Conservation (phyloP, 2,113 vertebrate species). For the Hippoglossus stenolepis region DNA sequence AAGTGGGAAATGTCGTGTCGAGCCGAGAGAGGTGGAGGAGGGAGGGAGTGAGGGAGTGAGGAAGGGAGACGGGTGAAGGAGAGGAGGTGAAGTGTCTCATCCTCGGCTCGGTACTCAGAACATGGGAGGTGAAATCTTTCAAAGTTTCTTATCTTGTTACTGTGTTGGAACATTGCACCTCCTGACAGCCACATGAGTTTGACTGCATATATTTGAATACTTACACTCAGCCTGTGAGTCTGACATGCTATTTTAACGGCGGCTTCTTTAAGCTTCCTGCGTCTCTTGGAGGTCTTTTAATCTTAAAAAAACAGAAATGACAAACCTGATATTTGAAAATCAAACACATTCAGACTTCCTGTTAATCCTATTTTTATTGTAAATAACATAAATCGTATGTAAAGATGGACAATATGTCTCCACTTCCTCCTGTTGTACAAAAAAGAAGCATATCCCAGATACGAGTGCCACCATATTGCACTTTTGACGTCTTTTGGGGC, state of each 20-base stretch:
- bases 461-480: too few relatives aligned
- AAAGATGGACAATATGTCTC: too few relatives aligned
- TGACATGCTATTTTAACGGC: neutral
- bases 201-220: neutral
- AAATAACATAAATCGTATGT: too few relatives aligned
- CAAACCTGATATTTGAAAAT: neutral
- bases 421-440: too few relatives aligned
- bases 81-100: constrained; percentile 28
- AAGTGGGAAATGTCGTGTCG: constrained; percentile 44
- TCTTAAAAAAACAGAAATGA: neutral
- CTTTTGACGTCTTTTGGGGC: too few relatives aligned
- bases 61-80: neutral
- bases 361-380: too few relatives aligned
- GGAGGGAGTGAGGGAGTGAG: neutral
- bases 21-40: constrained; percentile 13
- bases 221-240: neutral
- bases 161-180: constrained; percentile 17
- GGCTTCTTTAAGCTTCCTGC: neutral
- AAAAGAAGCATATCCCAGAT: too few relatives aligned
- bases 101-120: constrained; percentile 11
- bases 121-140: constrained; percentile 17
- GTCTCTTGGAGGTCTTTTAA: neutral
- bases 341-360: too few relatives aligned
- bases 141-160: constrained; percentile 24
- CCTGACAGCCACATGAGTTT: constrained; percentile 6